Evolutionary conservation across 2,113 vertebrate species (phyloP).

Genomic region (western clawed frog (Xenopus tropicalis)): DNA sequence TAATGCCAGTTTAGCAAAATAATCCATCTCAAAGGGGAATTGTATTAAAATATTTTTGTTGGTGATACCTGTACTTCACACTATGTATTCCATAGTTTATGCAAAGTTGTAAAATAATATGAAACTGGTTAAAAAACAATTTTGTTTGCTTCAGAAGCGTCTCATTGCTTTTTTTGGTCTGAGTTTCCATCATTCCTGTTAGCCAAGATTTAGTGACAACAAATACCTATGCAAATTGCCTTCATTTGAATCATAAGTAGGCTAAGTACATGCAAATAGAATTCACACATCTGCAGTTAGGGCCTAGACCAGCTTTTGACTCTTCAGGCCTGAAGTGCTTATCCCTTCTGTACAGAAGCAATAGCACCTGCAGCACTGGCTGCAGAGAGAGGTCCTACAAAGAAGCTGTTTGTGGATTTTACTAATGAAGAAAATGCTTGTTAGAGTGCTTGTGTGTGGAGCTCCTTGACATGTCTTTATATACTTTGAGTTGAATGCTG

Average conservation of each 20-base stretch:
- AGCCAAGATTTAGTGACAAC: slow-evolving; percentile 3
- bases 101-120: too few species aligned
- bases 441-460: neutral
- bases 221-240: slow-evolving; percentile 34
- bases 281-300: slow-evolving; percentile 36
- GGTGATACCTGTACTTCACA: too few species aligned
- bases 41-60: too few species aligned
- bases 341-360: slow-evolving; percentile 20
- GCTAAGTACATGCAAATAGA: slow-evolving; percentile 43
- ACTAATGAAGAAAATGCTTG: neutral
- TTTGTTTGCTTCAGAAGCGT: too few species aligned
- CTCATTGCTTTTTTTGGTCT: too few species aligned
- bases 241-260: slow-evolving; percentile 41
- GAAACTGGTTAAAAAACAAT: too few species aligned
- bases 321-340: slow-evolving; percentile 42
- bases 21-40: too few species aligned
- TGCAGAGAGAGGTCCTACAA: slow-evolving; percentile 7
- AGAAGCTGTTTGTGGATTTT: slow-evolving; percentile 26
- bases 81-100: too few species aligned
- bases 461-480: neutral
- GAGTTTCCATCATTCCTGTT: neutral
- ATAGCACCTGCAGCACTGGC: slow-evolving; percentile 32
- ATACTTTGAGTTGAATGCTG: neutral
- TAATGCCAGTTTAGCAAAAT: too few species aligned
- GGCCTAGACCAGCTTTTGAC: slow-evolving; percentile 28